A percentile compares a stretch with the other conserved stretches of the same genome.
Conservation (phyloP, 2,113 vertebrate species). For the Tragelaphus imberbis region DNA sequence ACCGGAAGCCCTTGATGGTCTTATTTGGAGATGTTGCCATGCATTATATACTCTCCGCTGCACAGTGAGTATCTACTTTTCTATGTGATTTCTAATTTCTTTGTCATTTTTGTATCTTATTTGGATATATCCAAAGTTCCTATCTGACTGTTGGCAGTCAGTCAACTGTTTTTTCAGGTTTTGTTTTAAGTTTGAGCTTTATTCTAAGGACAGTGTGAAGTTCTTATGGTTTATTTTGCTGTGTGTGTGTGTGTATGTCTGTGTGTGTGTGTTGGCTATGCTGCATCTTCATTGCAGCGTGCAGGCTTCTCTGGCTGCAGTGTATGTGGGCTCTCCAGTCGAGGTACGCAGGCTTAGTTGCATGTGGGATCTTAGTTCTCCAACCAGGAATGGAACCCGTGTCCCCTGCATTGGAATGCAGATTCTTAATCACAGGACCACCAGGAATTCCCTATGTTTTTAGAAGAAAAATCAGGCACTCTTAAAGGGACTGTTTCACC, state of each 20-base stretch:
- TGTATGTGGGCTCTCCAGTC: not conserved
- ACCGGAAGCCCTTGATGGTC: conserved; percentile 94
- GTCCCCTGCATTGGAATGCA: not conserved
- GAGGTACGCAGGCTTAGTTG: not conserved
- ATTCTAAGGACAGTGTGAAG: not conserved
- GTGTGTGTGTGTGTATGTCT: not conserved
- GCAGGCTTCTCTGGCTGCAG: not conserved
- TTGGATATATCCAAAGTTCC: not conserved
- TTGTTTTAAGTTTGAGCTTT: not conserved
- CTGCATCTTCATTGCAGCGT: not conserved
- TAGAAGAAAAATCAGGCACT: not conserved
- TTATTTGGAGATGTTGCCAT: conserved; percentile 95
- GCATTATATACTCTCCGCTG: conserved; percentile 93
- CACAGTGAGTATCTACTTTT: conserved; percentile 88
- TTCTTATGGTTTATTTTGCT: not conserved
- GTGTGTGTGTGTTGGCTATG: not conserved
- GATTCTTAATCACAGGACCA: not conserved
- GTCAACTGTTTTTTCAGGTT: not conserved
- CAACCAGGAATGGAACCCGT: not conserved
- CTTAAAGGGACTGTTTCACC: not conserved
- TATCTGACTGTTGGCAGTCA: not conserved
- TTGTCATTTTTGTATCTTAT: not conserved
- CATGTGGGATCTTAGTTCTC: not conserved
- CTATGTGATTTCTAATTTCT: not conserved
- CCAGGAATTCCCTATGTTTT: not conserved